Evolutionary conservation across 1,140 invertebrate species (phyloP).

Genomic region (Camponotus floridanus): DNA sequence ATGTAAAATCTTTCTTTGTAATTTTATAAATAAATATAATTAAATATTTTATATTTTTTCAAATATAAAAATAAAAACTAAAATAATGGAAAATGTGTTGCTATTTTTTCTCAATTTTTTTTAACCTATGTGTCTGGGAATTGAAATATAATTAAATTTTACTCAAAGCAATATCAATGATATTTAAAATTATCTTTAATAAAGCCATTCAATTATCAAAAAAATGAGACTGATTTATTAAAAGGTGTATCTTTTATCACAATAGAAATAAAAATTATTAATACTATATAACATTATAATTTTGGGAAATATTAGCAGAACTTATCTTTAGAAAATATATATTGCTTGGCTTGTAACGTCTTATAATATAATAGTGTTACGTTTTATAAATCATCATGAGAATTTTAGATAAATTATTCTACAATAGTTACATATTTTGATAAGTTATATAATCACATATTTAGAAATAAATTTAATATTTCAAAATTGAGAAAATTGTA

Average conservation of each 20-base stretch:
- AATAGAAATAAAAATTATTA: conserved; percentile 9
- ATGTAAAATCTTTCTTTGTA: neutral
- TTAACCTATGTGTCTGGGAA: neutral
- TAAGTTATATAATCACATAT: conserved; percentile 2
- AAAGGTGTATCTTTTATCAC: neutral
- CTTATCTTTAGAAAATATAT: no score
- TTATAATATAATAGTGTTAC: no score
- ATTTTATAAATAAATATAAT: no score
- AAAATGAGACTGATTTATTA: neutral
- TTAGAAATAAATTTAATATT: neutral
- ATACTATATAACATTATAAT: neutral
- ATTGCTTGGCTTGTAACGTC: no score
- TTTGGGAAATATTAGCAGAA: no score
- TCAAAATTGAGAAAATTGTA: neutral
- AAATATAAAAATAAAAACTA: conserved; percentile 6
- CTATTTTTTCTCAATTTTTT: neutral
- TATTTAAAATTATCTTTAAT: neutral
- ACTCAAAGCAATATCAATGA: neutral
- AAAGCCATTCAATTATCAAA: conserved; percentile 20
- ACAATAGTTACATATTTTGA: neutral
- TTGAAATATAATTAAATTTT: neutral
- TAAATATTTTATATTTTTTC: neutral
- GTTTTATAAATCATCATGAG: no score
- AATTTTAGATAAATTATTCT: neutral
- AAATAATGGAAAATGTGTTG: neutral